Evolutionary conservation across 2,797 vertebrate species (phyloP).

Genomic region (Poecilia velifera): DNA sequence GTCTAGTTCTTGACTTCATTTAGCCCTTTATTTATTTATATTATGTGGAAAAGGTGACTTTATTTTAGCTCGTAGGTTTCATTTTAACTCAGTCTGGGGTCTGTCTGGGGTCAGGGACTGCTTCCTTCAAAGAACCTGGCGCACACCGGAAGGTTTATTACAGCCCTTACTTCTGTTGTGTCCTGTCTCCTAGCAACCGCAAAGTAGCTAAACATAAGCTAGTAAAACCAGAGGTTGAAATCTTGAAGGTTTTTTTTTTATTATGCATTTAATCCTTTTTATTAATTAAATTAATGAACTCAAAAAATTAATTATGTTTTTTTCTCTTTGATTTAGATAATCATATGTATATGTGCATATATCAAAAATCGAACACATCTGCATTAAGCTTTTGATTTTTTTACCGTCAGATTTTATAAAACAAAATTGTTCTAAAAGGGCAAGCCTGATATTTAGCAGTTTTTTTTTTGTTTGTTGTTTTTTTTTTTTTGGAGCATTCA

Average conservation of each 20-base stretch:
- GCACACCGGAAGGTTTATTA: neutral
- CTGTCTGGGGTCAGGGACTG: neutral
- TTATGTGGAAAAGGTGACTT: neutral
- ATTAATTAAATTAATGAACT: neutral
- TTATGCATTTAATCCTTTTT: too few relatives aligned
- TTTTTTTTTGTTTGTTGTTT: too few relatives aligned
- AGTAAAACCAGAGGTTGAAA: too few relatives aligned
- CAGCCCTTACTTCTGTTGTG: neutral
- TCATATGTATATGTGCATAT: neutral
- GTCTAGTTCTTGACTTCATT: neutral
- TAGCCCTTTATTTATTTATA: neutral
- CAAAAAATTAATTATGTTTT: neutral
- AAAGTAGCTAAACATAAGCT: neutral
- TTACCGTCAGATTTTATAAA: neutral
- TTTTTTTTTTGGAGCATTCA: neutral
- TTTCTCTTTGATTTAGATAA: neutral
- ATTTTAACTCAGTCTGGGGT: neutral
- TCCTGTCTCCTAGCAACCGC: neutral
- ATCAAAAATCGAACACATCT: neutral
- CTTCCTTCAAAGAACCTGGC: neutral
- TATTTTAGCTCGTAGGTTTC: neutral
- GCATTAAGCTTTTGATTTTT: neutral
- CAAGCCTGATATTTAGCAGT: too few relatives aligned
- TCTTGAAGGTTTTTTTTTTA: too few relatives aligned
- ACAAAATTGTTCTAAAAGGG: too few relatives aligned